A percentile compares a stretch with the other conserved stretches of the same genome.
These are phyloP conservation scores for Porites australiensis DNA, from an alignment of 64 coral and sea anemone genomes.

Conservation along the genomic window DNA sequence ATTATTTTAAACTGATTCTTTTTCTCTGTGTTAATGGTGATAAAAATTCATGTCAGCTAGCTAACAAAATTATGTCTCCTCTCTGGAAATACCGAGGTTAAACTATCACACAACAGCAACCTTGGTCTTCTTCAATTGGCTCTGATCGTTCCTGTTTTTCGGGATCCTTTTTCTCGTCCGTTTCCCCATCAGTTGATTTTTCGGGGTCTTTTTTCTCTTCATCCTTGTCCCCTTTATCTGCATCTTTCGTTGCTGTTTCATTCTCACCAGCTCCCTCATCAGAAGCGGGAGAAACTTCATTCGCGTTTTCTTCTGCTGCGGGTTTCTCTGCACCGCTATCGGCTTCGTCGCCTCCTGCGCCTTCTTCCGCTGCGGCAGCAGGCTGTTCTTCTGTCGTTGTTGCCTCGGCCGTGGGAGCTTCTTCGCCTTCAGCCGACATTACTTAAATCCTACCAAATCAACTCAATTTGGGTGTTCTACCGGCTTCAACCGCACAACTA, in stretches of 20 bases:
- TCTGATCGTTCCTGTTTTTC: conserved; percentile 20
- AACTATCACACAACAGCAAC: conserved; percentile 69
- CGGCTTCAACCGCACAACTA: background rate
- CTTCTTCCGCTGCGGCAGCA: background rate
- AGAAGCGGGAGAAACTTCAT: background rate
- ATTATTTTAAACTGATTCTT: background rate
- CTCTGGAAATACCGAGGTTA: conserved; percentile 30
- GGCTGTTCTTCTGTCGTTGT: conserved; percentile 1
- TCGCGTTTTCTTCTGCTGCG: conserved; percentile 24
- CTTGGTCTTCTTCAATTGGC: conserved; percentile 46
- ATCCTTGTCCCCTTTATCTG: background rate
- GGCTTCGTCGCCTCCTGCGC: background rate
- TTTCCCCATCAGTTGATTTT: background rate
- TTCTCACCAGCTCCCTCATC: background rate
- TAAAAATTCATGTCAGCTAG: background rate
- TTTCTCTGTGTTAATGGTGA: background rate
- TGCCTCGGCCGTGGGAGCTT: conserved; percentile 1
- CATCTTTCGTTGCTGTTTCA: conserved; percentile 7
- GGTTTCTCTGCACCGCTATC: conserved; percentile 6
- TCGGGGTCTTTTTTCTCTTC: conserved; percentile 21
- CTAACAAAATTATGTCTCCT: background rate
- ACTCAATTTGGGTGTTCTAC: background rate
- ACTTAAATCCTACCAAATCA: background rate
- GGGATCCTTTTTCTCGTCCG: conserved; percentile 10
- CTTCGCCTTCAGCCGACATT: conserved; percentile 13